Evolutionary conservation across 2,797 vertebrate species (phyloP).

Genomic region (Tolypeutes matacus): DNA sequence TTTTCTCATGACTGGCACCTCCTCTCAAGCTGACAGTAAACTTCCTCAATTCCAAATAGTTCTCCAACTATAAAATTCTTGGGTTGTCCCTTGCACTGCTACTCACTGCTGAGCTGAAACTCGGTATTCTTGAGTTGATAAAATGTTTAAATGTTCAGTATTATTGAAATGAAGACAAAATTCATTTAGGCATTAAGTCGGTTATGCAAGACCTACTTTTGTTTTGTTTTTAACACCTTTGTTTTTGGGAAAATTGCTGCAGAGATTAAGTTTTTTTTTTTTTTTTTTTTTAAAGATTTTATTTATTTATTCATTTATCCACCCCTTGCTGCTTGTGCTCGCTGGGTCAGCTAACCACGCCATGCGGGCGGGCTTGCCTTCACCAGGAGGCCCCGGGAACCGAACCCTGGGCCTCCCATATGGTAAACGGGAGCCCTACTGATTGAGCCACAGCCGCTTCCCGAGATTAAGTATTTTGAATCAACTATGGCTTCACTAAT

Average conservation of each 20-base stretch:
- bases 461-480: conserved; percentile 2
- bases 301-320: no score
- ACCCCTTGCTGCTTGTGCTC: no score
- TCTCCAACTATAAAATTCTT: neutral
- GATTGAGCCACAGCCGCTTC: no score
- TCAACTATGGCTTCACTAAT: neutral
- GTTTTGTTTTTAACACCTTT: neutral
- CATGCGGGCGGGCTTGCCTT: no score
- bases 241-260: neutral
- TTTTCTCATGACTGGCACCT: neutral
- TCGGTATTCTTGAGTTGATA: neutral
- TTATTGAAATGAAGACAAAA: neutral
- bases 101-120: neutral
- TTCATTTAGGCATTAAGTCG: conserved; percentile 16
- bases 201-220: neutral
- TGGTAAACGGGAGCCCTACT: no score
- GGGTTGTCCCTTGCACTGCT: neutral
- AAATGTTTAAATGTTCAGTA: neutral
- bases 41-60: conserved; percentile 32
- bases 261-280: no score
- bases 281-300: no score
- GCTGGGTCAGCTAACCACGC: no score
- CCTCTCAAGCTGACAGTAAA: conserved; percentile 13
- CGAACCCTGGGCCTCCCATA: no score
- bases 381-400: no score